Evolutionary conservation across 2,113 vertebrate genomes (phyloP), one percentile per base, ranked within the genome.

Genomic region (Heteronetta atricapilla): DNA sequence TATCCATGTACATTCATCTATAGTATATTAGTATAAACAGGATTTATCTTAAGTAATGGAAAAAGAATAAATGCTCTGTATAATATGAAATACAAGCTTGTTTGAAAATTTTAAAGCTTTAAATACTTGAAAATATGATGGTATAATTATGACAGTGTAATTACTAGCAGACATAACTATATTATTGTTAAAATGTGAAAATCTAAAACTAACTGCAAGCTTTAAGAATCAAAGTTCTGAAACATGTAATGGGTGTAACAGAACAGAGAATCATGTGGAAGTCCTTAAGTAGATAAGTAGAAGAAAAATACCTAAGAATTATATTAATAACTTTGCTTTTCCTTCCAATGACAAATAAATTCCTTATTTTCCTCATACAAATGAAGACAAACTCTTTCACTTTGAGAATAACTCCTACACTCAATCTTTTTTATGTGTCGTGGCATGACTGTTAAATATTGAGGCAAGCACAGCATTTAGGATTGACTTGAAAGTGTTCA

Each of bases 401-500:
- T 88, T 81, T 38, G 58, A 87, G 10, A 94, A 52, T 85, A 95
- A 82, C 89, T 94, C 5, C 2, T 83, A 33, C 66, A 68, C 86
- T 79, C 94, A 85, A 29, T 92, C 72, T 89, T 94, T 73, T 94
- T 33, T 95, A 93, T 21, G 13, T 96, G 77, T 72, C 81, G 48
- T 78, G 90, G 93, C 93, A 95, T 92, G 96, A 86, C 94, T 96
- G 68, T 90, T 97, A 91, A 94, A 34, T 97, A 96, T 94, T 90
- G 95, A 97, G 82, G 77, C 93, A 97, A 94, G 91, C 90, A 93
- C 93, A 92, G 90, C 83, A 72, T 96, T 97, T 96, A 94, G 73
- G 91, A 94, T 97, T 97, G 96, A 96, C 90, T 89, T 97, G 89
- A 95, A 97, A 97, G 87, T 92, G 87, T 97, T 97, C 88, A 96